Evolutionary conservation across 2,797 vertebrate species (phyloP).

Genomic region (Manis pentadactyla): DNA sequence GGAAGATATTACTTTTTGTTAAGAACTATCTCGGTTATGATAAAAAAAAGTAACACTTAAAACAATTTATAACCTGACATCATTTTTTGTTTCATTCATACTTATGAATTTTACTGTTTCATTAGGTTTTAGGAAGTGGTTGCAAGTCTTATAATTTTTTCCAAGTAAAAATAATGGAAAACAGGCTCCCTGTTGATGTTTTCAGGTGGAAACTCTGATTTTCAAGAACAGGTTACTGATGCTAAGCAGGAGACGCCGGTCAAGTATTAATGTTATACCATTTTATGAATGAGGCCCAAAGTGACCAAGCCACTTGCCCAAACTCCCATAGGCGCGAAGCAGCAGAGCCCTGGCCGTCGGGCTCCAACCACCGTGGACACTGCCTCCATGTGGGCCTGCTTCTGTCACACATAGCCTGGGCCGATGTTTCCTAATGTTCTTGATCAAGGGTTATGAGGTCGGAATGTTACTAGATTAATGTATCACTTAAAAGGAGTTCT

Average conservation of each 20-base stretch:
- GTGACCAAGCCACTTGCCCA: background rate
- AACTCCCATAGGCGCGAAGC: background rate
- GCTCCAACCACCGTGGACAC: rapidly evolving
- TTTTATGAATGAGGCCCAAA: background rate
- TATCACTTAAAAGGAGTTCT: background rate
- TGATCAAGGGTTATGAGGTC: background rate
- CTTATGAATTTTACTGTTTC: background rate
- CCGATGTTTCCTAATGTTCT: background rate
- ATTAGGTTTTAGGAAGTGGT: background rate
- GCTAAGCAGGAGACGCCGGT: background rate
- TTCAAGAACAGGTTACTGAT: background rate
- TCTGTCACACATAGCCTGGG: background rate
- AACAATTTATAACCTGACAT: background rate
- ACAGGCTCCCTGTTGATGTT: background rate
- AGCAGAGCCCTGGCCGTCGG: no score
- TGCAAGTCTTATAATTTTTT: background rate
- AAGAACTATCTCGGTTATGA: background rate
- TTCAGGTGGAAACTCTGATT: background rate
- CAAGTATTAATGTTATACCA: no score
- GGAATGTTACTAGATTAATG: background rate
- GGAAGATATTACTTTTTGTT: background rate
- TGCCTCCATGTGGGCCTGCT: background rate
- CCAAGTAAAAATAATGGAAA: slow-evolving; percentile 32
- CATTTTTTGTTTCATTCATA: background rate
- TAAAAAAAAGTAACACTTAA: background rate